Conservation (phyloP, 2,888 invertebrate genomes). For the Drosophila eohydei region DNA sequence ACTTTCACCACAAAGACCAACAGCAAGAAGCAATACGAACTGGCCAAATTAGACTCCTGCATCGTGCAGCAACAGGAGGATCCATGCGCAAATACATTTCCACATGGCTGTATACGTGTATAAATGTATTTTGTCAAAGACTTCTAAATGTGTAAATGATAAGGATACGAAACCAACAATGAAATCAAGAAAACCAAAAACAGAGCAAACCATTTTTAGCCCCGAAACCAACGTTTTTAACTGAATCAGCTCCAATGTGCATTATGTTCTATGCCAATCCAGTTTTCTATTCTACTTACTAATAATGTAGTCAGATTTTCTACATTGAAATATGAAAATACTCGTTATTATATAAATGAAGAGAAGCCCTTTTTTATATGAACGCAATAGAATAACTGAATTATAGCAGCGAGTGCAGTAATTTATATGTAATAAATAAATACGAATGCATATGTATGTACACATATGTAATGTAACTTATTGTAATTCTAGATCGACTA, state of each 20-base stretch:
- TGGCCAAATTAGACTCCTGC: conserved; percentile 73
- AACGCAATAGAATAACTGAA: conserved; percentile 39
- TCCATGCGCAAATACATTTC: conserved; percentile 49
- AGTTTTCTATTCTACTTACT: conserved; percentile 48
- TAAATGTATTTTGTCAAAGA: conserved; percentile 74
- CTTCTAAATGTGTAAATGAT: conserved; percentile 74
- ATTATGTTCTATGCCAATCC: conserved; percentile 56
- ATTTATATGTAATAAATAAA: conserved; percentile 31
- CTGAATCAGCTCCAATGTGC: conserved; percentile 47
- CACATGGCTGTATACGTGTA: conserved; percentile 70
- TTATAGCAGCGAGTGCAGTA: conserved; percentile 38
- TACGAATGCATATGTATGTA: conserved; percentile 21
- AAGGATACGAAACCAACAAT: conserved; percentile 24
- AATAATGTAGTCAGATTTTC: conserved; percentile 54
- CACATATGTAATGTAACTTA: conserved; percentile 60
- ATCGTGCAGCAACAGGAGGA: conserved; percentile 31
- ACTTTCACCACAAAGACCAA: conserved; percentile 33
- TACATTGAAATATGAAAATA: conserved; percentile 54
- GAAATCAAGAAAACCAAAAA: conserved; percentile 18
- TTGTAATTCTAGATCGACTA: conserved; percentile 64
- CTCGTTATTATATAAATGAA: conserved; percentile 35
- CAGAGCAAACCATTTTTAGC: conserved; percentile 28
- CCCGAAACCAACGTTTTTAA: conserved; percentile 57
- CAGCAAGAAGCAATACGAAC: conserved; percentile 42
- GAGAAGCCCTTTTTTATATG: conserved; percentile 34